These are phyloP conservation scores for Barbus barbus DNA, from an alignment of 2,113 vertebrate species.

Conservation along the genomic window DNA sequence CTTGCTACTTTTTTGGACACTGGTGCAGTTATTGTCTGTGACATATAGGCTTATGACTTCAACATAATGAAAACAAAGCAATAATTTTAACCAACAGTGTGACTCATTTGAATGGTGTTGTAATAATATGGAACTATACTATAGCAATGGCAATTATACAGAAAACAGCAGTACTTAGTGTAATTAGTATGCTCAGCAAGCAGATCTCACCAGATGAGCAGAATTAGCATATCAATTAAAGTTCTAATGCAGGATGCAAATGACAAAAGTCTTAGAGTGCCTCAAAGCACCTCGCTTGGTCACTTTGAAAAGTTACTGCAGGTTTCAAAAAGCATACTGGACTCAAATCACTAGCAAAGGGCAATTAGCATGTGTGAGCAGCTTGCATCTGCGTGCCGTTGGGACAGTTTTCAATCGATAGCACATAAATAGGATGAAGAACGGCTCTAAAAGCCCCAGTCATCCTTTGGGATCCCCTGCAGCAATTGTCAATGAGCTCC, in stretches of 20 bases:
- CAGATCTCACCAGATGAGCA: conserved; percentile 13
- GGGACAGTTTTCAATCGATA: conserved; percentile 31
- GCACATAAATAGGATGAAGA: conserved; percentile 34
- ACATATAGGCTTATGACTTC: not conserved
- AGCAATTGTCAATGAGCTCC: conserved; percentile 17
- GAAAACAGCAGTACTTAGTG: not conserved
- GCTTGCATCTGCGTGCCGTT: conserved; percentile 28
- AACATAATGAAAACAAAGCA: not conserved
- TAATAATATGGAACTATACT: not conserved
- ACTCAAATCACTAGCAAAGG: conserved; percentile 44
- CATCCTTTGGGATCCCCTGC: conserved; percentile 30
- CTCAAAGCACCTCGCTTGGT: conserved; percentile 9
- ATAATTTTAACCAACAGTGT: not conserved
- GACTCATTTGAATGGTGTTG: not conserved
- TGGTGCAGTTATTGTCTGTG: not conserved
- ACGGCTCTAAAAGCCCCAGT: conserved; percentile 25
- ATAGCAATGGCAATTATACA: not conserved
- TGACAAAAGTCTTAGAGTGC: conserved; percentile 22
- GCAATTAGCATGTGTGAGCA: conserved; percentile 49
- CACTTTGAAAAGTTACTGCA: conserved; percentile 30
- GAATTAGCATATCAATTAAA: conserved; percentile 19
- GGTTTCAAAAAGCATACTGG: conserved; percentile 47
- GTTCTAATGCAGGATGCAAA: conserved; percentile 8
- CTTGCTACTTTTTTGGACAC: not conserved
- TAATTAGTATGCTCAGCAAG: conserved; percentile 11